Percentiles rank a stretch among this genome's conserved stretches.
These are phyloP conservation scores for Rhynchotus rufescens DNA, from an alignment of 2,797 vertebrate genomes.

Conservation along the genomic window DNA sequence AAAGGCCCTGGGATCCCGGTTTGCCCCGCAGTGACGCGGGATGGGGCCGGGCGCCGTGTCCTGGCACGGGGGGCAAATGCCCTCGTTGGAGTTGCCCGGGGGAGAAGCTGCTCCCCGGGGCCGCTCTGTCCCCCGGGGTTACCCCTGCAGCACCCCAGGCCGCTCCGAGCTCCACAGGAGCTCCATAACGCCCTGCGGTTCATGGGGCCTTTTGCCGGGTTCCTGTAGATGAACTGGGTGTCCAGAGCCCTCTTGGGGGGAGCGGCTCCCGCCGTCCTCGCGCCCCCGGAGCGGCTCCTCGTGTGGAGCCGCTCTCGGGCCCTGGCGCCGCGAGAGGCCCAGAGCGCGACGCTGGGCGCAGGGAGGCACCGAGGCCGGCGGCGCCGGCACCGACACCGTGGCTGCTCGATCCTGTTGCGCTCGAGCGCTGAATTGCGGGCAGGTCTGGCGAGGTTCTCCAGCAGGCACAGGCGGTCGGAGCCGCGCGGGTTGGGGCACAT, in stretches of 20 bases:
- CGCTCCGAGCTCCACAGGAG: background rate
- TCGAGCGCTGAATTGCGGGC: no score
- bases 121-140: background rate
- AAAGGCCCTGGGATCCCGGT: no score
- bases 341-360: no score
- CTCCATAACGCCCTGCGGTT: no score
- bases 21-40: background rate
- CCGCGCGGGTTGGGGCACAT: no score
- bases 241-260: background rate
- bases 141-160: background rate
- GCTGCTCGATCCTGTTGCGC: no score
- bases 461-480: no score
- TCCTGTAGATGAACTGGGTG: background rate
- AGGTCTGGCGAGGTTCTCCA: no score
- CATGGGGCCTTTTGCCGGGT: background rate
- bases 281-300: background rate
- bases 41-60: accelerated
- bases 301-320: no score
- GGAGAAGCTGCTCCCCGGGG: background rate
- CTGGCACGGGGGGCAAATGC: background rate
- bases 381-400: no score
- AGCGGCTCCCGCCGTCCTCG: background rate
- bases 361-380: no score
- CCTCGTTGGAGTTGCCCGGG: background rate
- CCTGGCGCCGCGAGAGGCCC: no score